Evolutionary conservation across 2,888 invertebrate genomes (phyloP), one percentile per base, ranked within the genome.

Genomic region (Noctua janthe): DNA sequence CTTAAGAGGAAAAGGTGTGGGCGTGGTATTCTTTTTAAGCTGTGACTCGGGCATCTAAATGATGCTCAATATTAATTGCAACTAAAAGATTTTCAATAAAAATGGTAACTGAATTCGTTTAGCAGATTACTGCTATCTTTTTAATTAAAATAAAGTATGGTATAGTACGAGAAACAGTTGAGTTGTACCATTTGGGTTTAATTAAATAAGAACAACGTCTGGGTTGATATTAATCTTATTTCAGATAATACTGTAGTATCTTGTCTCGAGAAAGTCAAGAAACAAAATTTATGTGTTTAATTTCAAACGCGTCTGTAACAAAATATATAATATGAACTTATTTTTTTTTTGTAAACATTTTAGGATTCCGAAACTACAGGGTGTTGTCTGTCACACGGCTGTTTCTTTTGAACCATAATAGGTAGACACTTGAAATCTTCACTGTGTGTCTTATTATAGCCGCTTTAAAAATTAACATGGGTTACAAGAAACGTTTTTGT

Each of bases 141-240:
- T 29, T 20, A 17, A 20, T 20, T 71, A 5, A 10, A 43, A 39
- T 51, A 39, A 20, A 3, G 2, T 49, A 20, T 66, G 13, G 51
- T 15, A 66, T 47, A 76, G 6, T 56, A 77, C 20, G 10, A 29
- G 51, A 23, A 66, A 54, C 35, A 71, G 5, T 56, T 77, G 69
- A 69, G 23, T 54, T 76, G 23, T 11, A 15, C 10, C 17, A 20
- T 6, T 15, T 47, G 29, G 35, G 0, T 78, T 78, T 51, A 78
- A 78, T 78, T 78, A 51, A 51, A 79, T n/a, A 70, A 51, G 51
- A 71, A 0, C 39, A 23, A 69, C 76, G 29, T 1, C 49, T 11
- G 56, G 13, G 0, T 62, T n/a, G 51, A 54, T 47, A 79, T 79
- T 71, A 79, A 80, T 80, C 79, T 64, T 47, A 54, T 47, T n/a